A percentile compares a stretch with the other conserved stretches of the same genome.
These are phyloP conservation scores for Oligia fasciuncula DNA, from an alignment of 2,888 invertebrate species.

Conservation along the genomic window DNA sequence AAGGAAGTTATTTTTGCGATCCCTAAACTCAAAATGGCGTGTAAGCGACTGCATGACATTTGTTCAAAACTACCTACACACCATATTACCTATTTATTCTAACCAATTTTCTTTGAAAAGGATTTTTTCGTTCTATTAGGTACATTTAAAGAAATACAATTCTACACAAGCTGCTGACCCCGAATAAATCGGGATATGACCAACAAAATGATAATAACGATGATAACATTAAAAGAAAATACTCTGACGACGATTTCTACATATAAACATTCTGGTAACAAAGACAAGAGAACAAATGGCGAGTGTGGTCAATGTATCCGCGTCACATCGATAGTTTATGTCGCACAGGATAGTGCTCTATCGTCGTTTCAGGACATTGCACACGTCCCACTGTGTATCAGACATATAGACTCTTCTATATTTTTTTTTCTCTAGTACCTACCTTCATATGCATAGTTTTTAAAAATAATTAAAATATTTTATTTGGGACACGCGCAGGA, in stretches of 20 bases:
- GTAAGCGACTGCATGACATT: background rate
- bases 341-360: slow-evolving; percentile 36
- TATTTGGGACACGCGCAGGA: background rate
- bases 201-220: too few relatives aligned
- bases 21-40: background rate
- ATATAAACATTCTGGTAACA: slow-evolving; percentile 1
- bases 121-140: background rate
- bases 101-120: background rate
- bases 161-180: background rate
- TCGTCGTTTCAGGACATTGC: slow-evolving; percentile 53
- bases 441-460: too few relatives aligned
- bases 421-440: background rate
- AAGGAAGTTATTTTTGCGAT: background rate
- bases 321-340: slow-evolving; percentile 51
- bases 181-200: background rate
- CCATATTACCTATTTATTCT: background rate
- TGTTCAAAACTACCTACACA: background rate
- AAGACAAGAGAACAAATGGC: slow-evolving; percentile 22
- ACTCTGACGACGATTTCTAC: background rate
- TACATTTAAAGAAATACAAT: background rate
- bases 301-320: slow-evolving; percentile 40
- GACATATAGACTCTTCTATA: slow-evolving; percentile 12
- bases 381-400: slow-evolving; percentile 34
- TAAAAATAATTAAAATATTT: background rate
- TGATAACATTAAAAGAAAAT: background rate